A percentile compares a stretch with the other conserved stretches of the same genome.
phyloP scores from a whole-genome alignment of 2,797 vertebrate genomes.

The Tragelaphus oryx region DNA sequence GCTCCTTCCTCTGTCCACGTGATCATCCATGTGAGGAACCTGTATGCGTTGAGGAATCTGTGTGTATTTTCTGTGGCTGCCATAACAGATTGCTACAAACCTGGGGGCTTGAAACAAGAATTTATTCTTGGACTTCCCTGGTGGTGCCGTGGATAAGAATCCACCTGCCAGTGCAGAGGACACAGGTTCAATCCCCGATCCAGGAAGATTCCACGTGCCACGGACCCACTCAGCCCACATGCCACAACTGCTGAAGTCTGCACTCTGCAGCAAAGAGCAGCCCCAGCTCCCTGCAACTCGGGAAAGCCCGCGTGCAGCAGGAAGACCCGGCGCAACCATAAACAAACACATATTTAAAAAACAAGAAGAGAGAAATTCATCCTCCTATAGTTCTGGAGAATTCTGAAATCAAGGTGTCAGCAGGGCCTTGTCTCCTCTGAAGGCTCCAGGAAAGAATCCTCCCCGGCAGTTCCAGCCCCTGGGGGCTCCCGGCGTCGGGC shows the following conservation, averaged over 20 bases:
- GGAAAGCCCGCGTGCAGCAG: neutral
- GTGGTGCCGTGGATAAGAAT: neutral
- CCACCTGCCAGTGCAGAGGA: too few relatives aligned
- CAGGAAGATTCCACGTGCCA: neutral
- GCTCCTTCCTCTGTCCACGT: neutral
- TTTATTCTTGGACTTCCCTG: neutral
- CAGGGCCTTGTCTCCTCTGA: neutral
- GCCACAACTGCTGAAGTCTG: neutral
- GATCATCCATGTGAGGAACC: neutral
- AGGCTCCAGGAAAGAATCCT: neutral
- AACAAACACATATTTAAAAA: neutral
- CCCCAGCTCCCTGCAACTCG: neutral
- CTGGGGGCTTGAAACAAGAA: neutral
- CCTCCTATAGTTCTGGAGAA: neutral
- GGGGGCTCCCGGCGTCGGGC: neutral
- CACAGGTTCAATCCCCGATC: neutral
- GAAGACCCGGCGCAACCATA: neutral
- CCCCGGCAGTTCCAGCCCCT: neutral
- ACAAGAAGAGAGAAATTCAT: neutral
- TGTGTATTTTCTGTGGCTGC: neutral
- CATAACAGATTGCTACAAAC: neutral
- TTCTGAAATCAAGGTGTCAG: neutral
- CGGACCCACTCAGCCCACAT: neutral
- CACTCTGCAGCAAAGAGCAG: neutral
- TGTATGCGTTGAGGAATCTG: neutral